Base-by-base conservation (phyloP, 2,888 invertebrate genomes). In the Bursaphelenchus okinawaensis region DNA sequence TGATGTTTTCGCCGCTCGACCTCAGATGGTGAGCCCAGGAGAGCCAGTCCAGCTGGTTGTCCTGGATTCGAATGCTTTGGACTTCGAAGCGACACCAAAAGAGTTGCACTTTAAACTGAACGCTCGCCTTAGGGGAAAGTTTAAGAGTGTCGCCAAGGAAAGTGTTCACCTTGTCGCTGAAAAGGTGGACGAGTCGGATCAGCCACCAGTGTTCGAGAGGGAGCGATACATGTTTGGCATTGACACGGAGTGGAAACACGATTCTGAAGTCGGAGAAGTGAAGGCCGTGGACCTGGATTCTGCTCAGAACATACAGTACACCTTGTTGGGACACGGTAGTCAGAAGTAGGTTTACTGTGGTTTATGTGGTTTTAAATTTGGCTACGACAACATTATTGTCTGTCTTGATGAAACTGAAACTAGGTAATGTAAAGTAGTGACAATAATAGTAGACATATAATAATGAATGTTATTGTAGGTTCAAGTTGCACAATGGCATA, bases 11-110 rank as follows among this genome's bases (percentile, higher is more conserved):
- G 68, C 51, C 27, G 7, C 64, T 23, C 52, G 54, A 12, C 68
- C 68, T 23, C 68, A 66, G 27, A 70, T 66, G 20, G 69, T 70
- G 22, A 26, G 50, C 22, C 68, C 65, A 8, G 65, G 65, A 2
- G 52, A 65, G 27, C 24, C 27, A 8, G 50, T 20, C 16, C 50
- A 51, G n/a, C 20, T 63, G 23, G 27, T 63, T 4, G 64, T 63
- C 29, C 20, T 67, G 7, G 63, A 63, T 27, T 16, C 29, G 12
- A 19, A 22, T 16, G n/a, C 7, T 19, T 29, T 63, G 12, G 51
- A 59, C 19, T 59, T 59, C 28, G 60, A 59, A 20, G 24, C 50
- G 12, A 50, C 19, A 28, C 20, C 52, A 1, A 20, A 19, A 16
- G 60, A 59, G 16, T 23, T 59, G 12, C 29, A 7, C 40, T 31